Base-by-base conservation (phyloP, 2,113 vertebrate species). In the Etia nguti region DNA sequence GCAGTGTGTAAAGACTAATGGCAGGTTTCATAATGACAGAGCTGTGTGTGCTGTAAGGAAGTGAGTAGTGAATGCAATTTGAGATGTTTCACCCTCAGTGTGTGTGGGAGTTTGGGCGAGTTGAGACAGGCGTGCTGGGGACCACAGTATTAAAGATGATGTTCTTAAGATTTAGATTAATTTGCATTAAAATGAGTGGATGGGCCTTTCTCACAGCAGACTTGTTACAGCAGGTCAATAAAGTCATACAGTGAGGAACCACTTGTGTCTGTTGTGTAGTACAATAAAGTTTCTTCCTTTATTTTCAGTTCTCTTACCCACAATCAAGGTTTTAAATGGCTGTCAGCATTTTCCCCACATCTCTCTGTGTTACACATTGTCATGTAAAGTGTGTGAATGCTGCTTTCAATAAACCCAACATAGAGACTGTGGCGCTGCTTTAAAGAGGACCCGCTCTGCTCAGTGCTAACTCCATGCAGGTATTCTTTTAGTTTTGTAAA, bases 1-100 rank as follows among this genome's bases (percentile, higher is more conserved):
- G 55, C 86, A 79, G 80, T 26, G n/a, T 50, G 12, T 55, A 55
- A 57, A 54, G 16, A 88, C 82, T 88, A 79, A 89, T 75, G 56
- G 80, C 16, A 52, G 79, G 85, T 86, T 92, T 84, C 24, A 60
- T 86, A 92, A 91, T 84, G 43, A 88, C 62, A 73, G 90, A 86
- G 65, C 29, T 83, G 59, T 84, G 68, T 57, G 65, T 79, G 55
- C 75, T 70, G 57, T 1, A 34, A 50, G 34, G 50, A 80, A 57
- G 75, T 83, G 46, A 84, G 79, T 29, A 29, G 41, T 46, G 0
- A 12, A 54, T 73, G n/a, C 22, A 57, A 36, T 83, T 68, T 43
- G 68, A 70, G 26, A 26, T 57, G 15, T 20, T 48, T 56, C 9
- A 0, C 60, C 24, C 12, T 60, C 10, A 8, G 80, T 62, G 24